Evolutionary conservation across 1,140 invertebrate species (phyloP), one percentile per base, ranked within the genome.

Genomic region (Drosophila bipectinata): DNA sequence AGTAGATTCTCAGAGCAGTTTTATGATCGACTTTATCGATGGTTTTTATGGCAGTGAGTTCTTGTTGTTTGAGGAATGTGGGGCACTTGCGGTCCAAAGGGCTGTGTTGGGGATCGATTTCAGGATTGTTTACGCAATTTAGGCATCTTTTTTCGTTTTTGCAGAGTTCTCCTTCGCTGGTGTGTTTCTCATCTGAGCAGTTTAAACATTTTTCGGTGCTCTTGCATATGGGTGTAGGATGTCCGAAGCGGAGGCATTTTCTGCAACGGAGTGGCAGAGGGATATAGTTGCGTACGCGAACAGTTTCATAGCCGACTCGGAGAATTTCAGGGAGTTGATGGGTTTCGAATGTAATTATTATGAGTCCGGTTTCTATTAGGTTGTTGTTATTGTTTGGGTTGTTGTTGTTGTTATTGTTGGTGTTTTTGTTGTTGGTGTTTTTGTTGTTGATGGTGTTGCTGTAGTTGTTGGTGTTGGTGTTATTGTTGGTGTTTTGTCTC

Each of bases 11-110:
- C 3, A 37, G 28, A 32, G 45, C 32, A 4, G 44, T 59, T 59
- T 2, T 49, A 26, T 60, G 47, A 1, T 51, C 30, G 9, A 60
- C 28, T 37, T 60, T 60, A 28, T 60, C 15, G 14, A 26, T 60
- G 47, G n/a, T 60, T 4, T 60, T 60, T 37, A 60, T 51, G 18
- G 45, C 30, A 24, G 28, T 59, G 2, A 49, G 28, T 34, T 59
- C 15, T 8, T 60, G 30, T 24, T 51, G 30, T 28, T 51, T 60
- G 2, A 12, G 8, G 12, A 59, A 39, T 24, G 52, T 37, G 32
- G 52, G 14, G 8, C 47, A 28, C n/a, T 49, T 28, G 14, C 52
- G 52, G 34, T 54, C 10, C 14, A 52, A 9, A 8, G 28, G 49
- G 26, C 37, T 55, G 37, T 28, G 39, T 9, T 45, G 24, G 10